Evolutionary conservation across 2,113 vertebrate species (phyloP).

Genomic region (Talpa occidentalis): DNA sequence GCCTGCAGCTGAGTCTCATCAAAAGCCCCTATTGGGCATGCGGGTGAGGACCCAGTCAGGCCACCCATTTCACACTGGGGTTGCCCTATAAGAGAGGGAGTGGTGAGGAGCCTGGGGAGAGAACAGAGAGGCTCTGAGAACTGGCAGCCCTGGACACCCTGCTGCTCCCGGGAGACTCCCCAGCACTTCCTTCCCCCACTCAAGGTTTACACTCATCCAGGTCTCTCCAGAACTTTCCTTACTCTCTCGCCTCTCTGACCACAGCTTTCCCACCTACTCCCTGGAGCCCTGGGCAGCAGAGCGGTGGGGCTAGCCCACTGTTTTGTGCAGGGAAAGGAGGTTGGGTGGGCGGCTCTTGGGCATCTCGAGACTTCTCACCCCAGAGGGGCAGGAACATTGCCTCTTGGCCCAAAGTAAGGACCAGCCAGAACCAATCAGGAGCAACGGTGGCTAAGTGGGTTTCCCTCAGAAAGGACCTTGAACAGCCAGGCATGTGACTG

Average conservation of each 20-base stretch:
- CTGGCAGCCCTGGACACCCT: not conserved
- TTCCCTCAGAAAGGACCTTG: not conserved
- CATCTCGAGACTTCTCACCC: not conserved
- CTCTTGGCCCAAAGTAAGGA: not conserved
- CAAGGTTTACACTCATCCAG: not conserved
- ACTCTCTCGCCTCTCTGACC: no score
- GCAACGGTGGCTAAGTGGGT: fast-evolving
- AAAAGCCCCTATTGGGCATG: no score
- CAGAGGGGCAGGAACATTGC: not conserved
- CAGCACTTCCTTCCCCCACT: not conserved
- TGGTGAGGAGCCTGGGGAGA: no score
- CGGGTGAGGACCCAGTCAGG: no score
- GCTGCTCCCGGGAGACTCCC: not conserved
- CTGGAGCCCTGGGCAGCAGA: not conserved
- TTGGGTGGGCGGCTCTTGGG: no score
- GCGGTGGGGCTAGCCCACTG: no score
- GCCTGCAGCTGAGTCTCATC: no score
- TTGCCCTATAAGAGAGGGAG: no score
- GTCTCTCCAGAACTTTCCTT: not conserved
- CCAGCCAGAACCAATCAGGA: not conserved
- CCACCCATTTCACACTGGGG: no score
- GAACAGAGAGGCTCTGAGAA: no score
- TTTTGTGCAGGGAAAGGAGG: not conserved
- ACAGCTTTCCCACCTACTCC: fast-evolving
- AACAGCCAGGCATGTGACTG: not conserved